Base-by-base conservation (phyloP, 1,140 invertebrate genomes). In the Lordiphosa clarofinis region DNA sequence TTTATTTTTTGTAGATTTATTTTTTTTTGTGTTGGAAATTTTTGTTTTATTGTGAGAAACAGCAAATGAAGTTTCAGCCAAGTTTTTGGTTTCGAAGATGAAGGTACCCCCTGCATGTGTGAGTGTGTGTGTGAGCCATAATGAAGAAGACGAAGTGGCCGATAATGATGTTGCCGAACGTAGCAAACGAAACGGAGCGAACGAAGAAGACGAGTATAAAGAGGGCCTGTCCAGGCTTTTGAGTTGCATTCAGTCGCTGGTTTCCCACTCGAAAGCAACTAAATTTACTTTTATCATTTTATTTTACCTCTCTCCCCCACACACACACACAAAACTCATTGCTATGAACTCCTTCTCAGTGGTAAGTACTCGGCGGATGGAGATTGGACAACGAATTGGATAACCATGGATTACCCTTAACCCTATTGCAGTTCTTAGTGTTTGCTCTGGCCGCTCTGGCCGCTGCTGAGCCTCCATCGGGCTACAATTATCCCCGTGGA, bases 401-500 rank as follows among this genome's bases (percentile, higher is more conserved):
- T 52, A 61, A 36, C 7, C 1, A 4, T 61, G 47, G 55, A 65
- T 54, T 46, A 68, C 36, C 28, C 15, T 21, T 50, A 59, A 63
- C 31, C 21, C 61, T 63, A 21, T 92, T 92, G 11, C 89, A 94
- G 93, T 93, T 92, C 88, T 88, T 93, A 88, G 90, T 93, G 70
- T 90, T 93, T 71, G 91, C 92, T 64, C 74, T 94, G 88, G 91
- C 91, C 73, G 91, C 90, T 82, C 74, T 92, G 64, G 90, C 90
- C 79, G 90, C 91, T 42, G 92, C 93, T 63, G 93, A 94, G 73
- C 93, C 93, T 39, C 88, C 91, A 55, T 91, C 91, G 7, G 92
- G 92, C 53, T 94, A 94, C 87, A 92, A 90, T 66, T 93, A 94
- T 90, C 91, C 89, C 62, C 91, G 92, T 55, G 92, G 92, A 35